Base-by-base conservation (phyloP, 2,888 invertebrate genomes). In the Leptinotarsa tumamoca region DNA sequence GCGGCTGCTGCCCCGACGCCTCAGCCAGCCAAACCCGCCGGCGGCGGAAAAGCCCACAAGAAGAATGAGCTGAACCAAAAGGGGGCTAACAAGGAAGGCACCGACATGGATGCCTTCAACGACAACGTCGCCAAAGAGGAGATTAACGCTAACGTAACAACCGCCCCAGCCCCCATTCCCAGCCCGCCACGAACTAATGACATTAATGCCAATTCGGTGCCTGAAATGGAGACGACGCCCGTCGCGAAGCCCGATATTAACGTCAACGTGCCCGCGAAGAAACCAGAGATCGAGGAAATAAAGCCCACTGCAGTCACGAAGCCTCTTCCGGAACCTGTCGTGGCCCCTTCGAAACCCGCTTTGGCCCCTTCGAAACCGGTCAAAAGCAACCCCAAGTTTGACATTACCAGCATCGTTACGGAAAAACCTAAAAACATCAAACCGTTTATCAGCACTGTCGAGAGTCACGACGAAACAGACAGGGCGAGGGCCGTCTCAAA, bases 91-190 rank as follows among this genome's bases (percentile, higher is more conserved):
- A 91, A 92, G 84, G 91, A 91, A 83, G 91, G 91, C 78, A 90
- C 91, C 43, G 92, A 92, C 76, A 91, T 91, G 91, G 91, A 91
- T 83, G 91, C 91, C 67, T 91, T 91, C 83, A 90, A 89, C 78
- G 87, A 87, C 76, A 86, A 27, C 43, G 15, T 43, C 33, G 27
- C 14, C 66, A 43, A 63, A 33, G 33, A 63, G 87, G 89, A 67
- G 33, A 74, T 74, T 4, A 77, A 74, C 49, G 73, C 67, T 1
- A 71, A 73, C 18, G n/a, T 73, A 23, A 49, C 67, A 4, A 67
- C 51, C 54, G 4, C 68, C 4, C 5, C 68, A 3, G 51, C 33
- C 7, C 18, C 68, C 68, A 21, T 5, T 27, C 51, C 51, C 21
- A 13, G n/a, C 52, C 7, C 58, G 4, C n/a, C 15, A 43, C 17